A percentile compares a stretch with the other conserved stretches of the same genome.
Evolutionary conservation across 2,888 invertebrate genomes (phyloP).

Genomic region (Drosophila histrio): DNA sequence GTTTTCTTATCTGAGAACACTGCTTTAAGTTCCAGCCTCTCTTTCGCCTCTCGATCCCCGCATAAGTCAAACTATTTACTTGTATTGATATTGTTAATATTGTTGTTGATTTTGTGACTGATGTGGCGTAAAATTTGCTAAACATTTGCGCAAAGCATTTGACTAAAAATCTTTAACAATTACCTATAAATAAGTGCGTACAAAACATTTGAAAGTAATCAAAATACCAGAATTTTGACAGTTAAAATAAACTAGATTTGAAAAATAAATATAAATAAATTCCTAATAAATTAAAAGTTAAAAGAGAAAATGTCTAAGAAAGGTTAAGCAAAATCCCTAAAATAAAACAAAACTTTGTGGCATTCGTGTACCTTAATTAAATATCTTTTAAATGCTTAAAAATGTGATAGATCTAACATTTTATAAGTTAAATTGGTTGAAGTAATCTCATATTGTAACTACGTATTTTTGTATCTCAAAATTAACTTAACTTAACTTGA

Average conservation of each 20-base stretch:
- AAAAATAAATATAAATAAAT: neutral
- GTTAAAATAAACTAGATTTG: neutral
- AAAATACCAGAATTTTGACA: too few species aligned
- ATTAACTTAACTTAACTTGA: too few species aligned
- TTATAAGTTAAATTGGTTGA: too few species aligned
- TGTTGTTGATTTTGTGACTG: constrained; percentile 18
- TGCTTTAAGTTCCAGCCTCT: neutral
- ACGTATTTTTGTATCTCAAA: too few species aligned
- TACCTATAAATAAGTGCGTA: constrained; percentile 18
- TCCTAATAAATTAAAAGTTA: neutral
- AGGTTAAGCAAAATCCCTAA: too few species aligned
- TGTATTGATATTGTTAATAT: constrained; percentile 27
- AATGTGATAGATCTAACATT: too few species aligned
- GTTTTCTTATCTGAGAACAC: neutral
- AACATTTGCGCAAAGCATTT: constrained; percentile 52
- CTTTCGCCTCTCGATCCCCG: neutral
- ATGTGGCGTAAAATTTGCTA: constrained; percentile 54
- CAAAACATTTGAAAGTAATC: constrained; percentile 14
- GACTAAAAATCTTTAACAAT: constrained; percentile 17
- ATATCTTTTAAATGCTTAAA: too few species aligned
- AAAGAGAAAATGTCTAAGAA: too few species aligned
- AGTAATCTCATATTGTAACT: too few species aligned
- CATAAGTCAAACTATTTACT: constrained; percentile 23
- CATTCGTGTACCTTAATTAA: too few species aligned
- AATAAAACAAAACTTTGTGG: too few species aligned